Conservation (phyloP, 2,113 vertebrate genomes). For the Tetrax tetrax region DNA sequence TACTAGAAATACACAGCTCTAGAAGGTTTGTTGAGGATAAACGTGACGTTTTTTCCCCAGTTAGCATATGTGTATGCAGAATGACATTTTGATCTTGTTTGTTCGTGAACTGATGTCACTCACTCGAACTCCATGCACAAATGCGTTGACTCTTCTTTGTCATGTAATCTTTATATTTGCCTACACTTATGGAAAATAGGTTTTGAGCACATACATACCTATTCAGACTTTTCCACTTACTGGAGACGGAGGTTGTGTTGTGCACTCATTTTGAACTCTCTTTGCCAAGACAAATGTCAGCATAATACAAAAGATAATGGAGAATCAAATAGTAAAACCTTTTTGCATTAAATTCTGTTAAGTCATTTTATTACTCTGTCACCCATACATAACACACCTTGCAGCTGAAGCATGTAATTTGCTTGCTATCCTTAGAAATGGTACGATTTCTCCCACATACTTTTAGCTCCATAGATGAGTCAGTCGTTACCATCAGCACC, state of each 20-base stretch:
- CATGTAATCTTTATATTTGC: not conserved
- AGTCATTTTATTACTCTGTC: not conserved
- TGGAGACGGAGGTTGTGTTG: not conserved
- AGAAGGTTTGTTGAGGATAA: not conserved
- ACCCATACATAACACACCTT: rapidly evolving
- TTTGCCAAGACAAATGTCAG: not conserved
- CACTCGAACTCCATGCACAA: not conserved
- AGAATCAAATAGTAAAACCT: not conserved
- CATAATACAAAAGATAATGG: not conserved
- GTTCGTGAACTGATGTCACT: not conserved
- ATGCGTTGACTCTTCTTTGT: not conserved
- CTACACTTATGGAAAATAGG: not conserved
- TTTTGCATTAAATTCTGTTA: not conserved
- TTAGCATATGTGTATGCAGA: not conserved
- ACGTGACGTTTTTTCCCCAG: not conserved
- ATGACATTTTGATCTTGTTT: not conserved
- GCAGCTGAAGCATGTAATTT: not conserved
- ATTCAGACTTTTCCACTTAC: not conserved
- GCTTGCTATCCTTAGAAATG: not conserved
- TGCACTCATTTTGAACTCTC: not conserved
- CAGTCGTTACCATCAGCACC: not conserved
- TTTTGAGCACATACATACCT: not conserved
- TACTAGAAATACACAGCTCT: not conserved
- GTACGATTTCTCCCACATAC: rapidly evolving
- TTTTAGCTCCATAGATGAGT: not conserved